Conservation (phyloP, 1,140 invertebrate species). For the Globodera ellingtonae region DNA sequence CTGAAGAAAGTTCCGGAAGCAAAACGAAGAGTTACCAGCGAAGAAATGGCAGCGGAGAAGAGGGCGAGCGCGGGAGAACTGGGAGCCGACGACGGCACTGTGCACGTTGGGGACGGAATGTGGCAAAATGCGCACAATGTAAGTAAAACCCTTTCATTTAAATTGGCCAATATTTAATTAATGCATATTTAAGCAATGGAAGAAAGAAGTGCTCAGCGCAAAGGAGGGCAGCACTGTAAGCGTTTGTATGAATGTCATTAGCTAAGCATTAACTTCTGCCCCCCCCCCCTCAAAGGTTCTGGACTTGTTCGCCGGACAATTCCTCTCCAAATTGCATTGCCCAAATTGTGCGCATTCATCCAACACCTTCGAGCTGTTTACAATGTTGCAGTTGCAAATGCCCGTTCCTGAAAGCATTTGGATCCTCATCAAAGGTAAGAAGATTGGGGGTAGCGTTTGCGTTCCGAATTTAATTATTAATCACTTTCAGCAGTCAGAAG, state of each 20-base stretch:
- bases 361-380: constrained; percentile 84
- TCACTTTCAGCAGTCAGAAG: neutral
- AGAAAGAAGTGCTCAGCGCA: constrained; percentile 70
- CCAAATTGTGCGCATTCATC: constrained; percentile 76
- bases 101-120: neutral
- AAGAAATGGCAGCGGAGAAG: no score
- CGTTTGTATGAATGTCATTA: no score
- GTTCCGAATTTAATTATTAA: neutral
- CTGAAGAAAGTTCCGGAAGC: constrained; percentile 70
- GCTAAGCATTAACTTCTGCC: no score
- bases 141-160: neutral
- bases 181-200: constrained; percentile 71
- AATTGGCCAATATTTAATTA: neutral
- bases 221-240: constrained; percentile 76
- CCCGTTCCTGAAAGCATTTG: constrained; percentile 64
- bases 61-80: no score
- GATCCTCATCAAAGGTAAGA: constrained; percentile 9
- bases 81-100: neutral
- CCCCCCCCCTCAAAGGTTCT: neutral
- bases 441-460: neutral
- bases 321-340: constrained; percentile 81
- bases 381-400: constrained; percentile 80
- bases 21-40: no score
- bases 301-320: constrained; percentile 81
- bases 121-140: constrained; percentile 1